Base-by-base conservation (phyloP, 1,140 invertebrate species). In the Ceratosolen solmsi region DNA sequence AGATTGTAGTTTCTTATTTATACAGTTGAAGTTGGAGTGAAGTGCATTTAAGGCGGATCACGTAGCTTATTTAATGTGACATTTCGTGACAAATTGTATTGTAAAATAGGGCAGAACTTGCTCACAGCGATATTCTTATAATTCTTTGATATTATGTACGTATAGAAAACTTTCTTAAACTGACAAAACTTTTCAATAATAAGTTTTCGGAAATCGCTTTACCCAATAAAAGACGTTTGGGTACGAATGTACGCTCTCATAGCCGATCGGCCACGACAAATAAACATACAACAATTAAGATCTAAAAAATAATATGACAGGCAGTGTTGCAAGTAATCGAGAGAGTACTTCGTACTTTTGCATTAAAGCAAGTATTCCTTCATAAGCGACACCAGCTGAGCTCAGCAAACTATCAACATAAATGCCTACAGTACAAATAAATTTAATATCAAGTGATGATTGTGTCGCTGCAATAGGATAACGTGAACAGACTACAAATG, bases 391-490 rank as follows among this genome's bases (percentile, higher is more conserved):
- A 46, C 5, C 5, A 13, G 41, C 41, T 13, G 49, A 68, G 60
- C 60, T 78, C 56, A 71, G 51, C 33, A n/a, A 38, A 7, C 33
- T 38, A 41, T 38, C 46, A 1, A 46, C 9, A 30, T 36, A 65
- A 30, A 38, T 41, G 25, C 22, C n/a, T n/a, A 51, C 60, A 46
- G 49, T 36, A 15, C 71, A 72, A 80, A 80, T 73, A 80, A 80
- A 80, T 80, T 80, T 30, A 46, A 80, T 63, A 71, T 80, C 71
- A 65, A 80, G 74, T 80, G 54, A 54, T 27, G 58, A 74, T 80
- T 73, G 58, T 74, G 41, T 7, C 7, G 30, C 22, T 54, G 65
- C 70, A 74, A 74, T 80, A 41, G 41, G 49, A n/a, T 25, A 17
- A 72, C 36, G 58, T 46, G 58, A 36, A 70, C 41, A 30, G 76